These are phyloP conservation scores for Volucella bombylans DNA, from an alignment of 2,888 invertebrate species.

Conservation along the genomic window DNA sequence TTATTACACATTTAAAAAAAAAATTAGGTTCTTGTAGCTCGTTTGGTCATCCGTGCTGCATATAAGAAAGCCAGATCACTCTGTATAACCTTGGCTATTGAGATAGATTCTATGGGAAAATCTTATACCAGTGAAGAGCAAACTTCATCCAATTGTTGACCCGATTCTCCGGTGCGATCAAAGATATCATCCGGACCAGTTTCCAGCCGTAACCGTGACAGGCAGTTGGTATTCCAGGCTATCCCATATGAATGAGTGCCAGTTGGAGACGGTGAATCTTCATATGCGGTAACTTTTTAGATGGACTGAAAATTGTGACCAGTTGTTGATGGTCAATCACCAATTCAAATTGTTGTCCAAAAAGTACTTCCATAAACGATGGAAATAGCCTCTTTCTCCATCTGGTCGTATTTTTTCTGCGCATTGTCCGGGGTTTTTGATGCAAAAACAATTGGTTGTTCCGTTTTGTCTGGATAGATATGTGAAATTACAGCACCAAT, in stretches of 20 bases:
- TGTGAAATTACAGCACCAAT: slow-evolving; percentile 74
- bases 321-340: slow-evolving; percentile 33
- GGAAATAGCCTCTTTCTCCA: slow-evolving; percentile 68
- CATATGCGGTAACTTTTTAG: slow-evolving; percentile 1
- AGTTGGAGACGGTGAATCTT: slow-evolving; percentile 61
- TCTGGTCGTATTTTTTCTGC: slow-evolving; percentile 60
- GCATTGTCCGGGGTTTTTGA: slow-evolving; percentile 43
- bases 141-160: not conserved
- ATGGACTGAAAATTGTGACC: slow-evolving; percentile 16
- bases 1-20: not conserved
- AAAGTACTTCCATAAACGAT: slow-evolving; percentile 61
- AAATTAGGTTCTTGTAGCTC: not conserved
- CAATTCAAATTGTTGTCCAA: slow-evolving; percentile 45
- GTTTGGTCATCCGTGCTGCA: slow-evolving; percentile 12
- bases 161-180: slow-evolving; percentile 20
- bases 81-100: slow-evolving; percentile 3
- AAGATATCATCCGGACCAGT: slow-evolving; percentile 45
- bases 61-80: not conserved
- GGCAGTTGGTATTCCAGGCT: slow-evolving; percentile 65
- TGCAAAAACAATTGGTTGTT: slow-evolving; percentile 77
- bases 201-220: slow-evolving; percentile 66
- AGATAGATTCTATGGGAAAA: not conserved
- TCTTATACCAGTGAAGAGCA: not conserved
- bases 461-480: slow-evolving; percentile 77
- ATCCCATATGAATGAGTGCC: slow-evolving; percentile 48